These are phyloP conservation scores for Galeopterus variegatus DNA, from an alignment of 2,113 vertebrate genomes.

Conservation along the genomic window DNA sequence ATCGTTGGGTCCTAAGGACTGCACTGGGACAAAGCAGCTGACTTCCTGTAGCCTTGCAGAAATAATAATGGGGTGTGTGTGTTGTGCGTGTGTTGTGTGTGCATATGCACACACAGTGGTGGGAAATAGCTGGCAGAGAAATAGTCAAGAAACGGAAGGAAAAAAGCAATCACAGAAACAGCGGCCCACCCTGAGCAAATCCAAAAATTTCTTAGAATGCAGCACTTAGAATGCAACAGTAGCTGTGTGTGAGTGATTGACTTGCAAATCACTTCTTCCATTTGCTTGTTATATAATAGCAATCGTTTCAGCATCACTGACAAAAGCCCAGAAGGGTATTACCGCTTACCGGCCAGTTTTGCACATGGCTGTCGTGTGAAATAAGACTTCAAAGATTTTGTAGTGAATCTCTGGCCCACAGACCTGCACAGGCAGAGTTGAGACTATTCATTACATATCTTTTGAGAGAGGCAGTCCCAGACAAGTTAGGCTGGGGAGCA, in stretches of 20 bases:
- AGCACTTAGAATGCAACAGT: neutral
- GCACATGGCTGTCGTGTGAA: neutral
- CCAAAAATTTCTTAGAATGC: neutral
- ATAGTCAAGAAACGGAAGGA: neutral
- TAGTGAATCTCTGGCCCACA: neutral
- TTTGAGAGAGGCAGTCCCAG: neutral
- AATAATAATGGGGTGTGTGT: neutral
- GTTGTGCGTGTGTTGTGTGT: neutral
- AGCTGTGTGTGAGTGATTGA: slow-evolving; percentile 13
- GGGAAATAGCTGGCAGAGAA: neutral
- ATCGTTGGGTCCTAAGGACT: neutral
- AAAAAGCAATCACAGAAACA: slow-evolving; percentile 2
- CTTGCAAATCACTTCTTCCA: slow-evolving; percentile 26
- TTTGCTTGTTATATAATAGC: neutral
- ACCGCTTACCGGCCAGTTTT: neutral
- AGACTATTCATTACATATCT: neutral
- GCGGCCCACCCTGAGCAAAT: neutral
- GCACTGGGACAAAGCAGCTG: neutral
- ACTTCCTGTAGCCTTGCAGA: neutral
- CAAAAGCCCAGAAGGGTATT: neutral
- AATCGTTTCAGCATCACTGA: slow-evolving; percentile 2
- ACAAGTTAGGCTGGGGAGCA: neutral
- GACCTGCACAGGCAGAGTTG: neutral
- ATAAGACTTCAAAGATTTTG: neutral
- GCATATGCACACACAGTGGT: neutral